Percentiles rank a stretch among this genome's conserved stretches.
Conservation (phyloP, 2,888 invertebrate genomes). For the Amitus sp. region DNA sequence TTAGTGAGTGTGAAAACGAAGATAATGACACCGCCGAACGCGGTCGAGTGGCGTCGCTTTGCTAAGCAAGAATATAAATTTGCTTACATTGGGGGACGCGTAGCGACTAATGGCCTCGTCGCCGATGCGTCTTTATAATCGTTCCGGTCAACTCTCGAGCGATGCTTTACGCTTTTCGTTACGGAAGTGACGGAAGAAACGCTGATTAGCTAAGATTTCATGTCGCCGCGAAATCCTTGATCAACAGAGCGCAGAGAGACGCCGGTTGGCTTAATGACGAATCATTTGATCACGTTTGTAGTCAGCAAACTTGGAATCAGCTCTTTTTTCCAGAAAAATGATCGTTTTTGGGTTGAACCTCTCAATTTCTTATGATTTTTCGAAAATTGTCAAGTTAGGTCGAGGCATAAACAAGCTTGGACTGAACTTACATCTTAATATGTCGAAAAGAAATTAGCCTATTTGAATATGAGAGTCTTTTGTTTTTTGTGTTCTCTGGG, state of each 20-base stretch:
- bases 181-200: constrained; percentile 42
- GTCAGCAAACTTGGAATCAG: constrained; percentile 30
- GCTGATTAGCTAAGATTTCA: constrained; percentile 41
- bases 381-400: too few relatives aligned
- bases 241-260: constrained; percentile 41
- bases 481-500: too few relatives aligned
- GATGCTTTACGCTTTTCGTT: constrained; percentile 42
- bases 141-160: constrained; percentile 46
- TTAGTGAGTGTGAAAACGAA: constrained; percentile 60
- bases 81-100: constrained; percentile 51
- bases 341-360: too few relatives aligned
- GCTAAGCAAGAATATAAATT: constrained; percentile 52
- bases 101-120: constrained; percentile 35
- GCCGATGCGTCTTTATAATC: constrained; percentile 41
- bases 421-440: too few relatives aligned
- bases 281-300: constrained; percentile 38
- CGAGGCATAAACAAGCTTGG: too few relatives aligned
- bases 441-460: too few relatives aligned
- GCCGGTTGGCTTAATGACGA: constrained; percentile 36
- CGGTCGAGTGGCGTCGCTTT: constrained; percentile 51
- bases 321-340: too few relatives aligned
- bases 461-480: too few relatives aligned
- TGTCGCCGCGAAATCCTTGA: constrained; percentile 42
- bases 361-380: too few relatives aligned
- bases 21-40: constrained; percentile 60